These are phyloP conservation scores for Hexactinellida sp. DNA, from an alignment of 37 sponge, comb jelly and placozoan genomes.

Conservation along the genomic window DNA sequence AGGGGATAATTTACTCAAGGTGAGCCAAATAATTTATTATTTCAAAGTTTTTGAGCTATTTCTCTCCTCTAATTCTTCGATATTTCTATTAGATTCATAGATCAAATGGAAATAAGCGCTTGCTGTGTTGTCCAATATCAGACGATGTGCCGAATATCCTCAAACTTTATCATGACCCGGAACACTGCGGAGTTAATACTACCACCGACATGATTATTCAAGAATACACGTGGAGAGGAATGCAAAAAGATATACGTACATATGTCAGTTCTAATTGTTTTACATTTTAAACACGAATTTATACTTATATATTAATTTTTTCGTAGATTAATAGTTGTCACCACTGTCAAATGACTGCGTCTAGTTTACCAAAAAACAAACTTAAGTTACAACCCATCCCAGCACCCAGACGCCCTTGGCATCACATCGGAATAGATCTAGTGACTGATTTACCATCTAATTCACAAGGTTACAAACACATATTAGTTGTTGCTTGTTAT, in stretches of 20 bases:
- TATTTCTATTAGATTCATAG: background rate
- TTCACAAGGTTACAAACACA: background rate
- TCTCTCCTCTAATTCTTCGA: background rate
- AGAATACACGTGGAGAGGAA: background rate
- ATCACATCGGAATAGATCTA: background rate
- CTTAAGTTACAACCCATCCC: conserved; percentile 8
- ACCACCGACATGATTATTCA: background rate
- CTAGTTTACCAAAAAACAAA: background rate
- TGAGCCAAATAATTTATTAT: background rate
- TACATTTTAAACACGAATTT: background rate
- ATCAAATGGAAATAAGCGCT: background rate
- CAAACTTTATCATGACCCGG: conserved; percentile 1
- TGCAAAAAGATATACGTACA: background rate
- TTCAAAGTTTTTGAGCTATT: background rate
- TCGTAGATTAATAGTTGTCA: background rate
- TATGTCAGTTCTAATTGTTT: background rate
- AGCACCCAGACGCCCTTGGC: conserved; percentile 5
- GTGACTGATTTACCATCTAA: no score
- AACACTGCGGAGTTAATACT: background rate
- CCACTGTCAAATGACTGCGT: background rate
- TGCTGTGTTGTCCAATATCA: background rate
- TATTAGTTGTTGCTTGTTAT: conserved; percentile 11
- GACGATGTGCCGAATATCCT: background rate
- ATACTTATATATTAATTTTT: background rate
- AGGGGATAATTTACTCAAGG: background rate